Evolutionary conservation across 1,140 invertebrate species (phyloP).

Genomic region (Drosophila albomicans): DNA sequence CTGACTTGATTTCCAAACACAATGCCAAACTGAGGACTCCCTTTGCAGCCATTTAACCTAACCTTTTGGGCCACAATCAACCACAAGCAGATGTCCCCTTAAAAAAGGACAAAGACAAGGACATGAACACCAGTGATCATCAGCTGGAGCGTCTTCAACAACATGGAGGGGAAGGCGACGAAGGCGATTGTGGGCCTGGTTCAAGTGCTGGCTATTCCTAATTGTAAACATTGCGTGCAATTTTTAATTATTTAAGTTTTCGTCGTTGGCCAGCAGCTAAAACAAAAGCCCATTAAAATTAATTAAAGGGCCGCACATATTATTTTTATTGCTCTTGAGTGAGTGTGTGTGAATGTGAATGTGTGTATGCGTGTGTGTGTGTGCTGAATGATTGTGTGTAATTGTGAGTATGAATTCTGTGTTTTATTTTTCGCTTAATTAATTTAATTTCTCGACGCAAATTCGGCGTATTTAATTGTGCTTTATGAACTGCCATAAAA

Average conservation of each 20-base stretch:
- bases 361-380: slow-evolving; percentile 35
- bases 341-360: slow-evolving; percentile 33
- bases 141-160: not conserved
- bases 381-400: slow-evolving; percentile 50
- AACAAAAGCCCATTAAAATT: slow-evolving; percentile 79
- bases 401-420: slow-evolving; percentile 55
- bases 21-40: slow-evolving; percentile 82
- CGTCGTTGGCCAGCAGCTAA: slow-evolving; percentile 44
- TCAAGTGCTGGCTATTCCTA: slow-evolving; percentile 75
- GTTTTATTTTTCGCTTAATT: slow-evolving; percentile 76
- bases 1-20: slow-evolving; percentile 61
- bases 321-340: slow-evolving; percentile 71
- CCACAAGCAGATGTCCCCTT: slow-evolving; percentile 1
- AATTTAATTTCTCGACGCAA: slow-evolving; percentile 76
- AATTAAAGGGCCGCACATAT: slow-evolving; percentile 80
- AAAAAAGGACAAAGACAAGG: slow-evolving; percentile 2
- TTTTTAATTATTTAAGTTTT: slow-evolving; percentile 84
- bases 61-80: slow-evolving; percentile 28
- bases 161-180: too few relatives aligned
- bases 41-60: slow-evolving; percentile 28
- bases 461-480: slow-evolving; percentile 75
- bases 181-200: slow-evolving; percentile 7
- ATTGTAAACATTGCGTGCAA: slow-evolving; percentile 84
- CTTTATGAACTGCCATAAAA: slow-evolving; percentile 82
- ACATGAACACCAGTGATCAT: not conserved